Conservation (phyloP, 2,797 vertebrate genomes). For the Furcifer pardalis region DNA sequence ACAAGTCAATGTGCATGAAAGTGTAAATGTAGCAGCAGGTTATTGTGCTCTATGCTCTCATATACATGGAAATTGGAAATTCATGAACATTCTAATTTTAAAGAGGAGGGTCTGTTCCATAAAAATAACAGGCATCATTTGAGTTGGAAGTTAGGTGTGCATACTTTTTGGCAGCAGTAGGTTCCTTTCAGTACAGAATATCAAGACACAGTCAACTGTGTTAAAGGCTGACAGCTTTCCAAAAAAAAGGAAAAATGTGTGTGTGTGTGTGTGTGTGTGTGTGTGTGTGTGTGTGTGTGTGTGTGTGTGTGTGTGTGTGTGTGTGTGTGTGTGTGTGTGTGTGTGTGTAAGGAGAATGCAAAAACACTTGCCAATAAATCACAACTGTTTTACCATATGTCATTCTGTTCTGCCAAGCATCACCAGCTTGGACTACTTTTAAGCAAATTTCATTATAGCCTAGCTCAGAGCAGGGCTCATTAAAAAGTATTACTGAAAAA, state of each 20-base stretch:
- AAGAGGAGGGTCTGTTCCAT: not conserved
- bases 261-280: no score
- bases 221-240: slow-evolving; percentile 80
- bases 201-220: slow-evolving; percentile 77
- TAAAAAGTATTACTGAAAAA: slow-evolving; percentile 89
- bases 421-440: slow-evolving; percentile 87
- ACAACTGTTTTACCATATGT: slow-evolving; percentile 96
- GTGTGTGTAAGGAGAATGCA: no score
- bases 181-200: slow-evolving; percentile 76
- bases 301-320: no score
- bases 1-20: not conserved
- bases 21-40: not conserved
- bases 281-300: no score
- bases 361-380: slow-evolving; percentile 83
- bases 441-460: slow-evolving; percentile 93
- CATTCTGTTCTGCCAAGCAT: slow-evolving; percentile 88
- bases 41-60: not conserved
- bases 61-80: not conserved
- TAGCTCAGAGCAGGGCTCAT: slow-evolving; percentile 89
- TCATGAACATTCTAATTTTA: not conserved
- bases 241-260: slow-evolving; percentile 72
- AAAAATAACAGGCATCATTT: slow-evolving; percentile 5
- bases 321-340: no score
- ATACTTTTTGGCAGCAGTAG: slow-evolving; percentile 51
- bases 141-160: slow-evolving; percentile 29